Evolutionary conservation across 2,113 vertebrate genomes (phyloP).

Genomic region (Cichladusa arquata): DNA sequence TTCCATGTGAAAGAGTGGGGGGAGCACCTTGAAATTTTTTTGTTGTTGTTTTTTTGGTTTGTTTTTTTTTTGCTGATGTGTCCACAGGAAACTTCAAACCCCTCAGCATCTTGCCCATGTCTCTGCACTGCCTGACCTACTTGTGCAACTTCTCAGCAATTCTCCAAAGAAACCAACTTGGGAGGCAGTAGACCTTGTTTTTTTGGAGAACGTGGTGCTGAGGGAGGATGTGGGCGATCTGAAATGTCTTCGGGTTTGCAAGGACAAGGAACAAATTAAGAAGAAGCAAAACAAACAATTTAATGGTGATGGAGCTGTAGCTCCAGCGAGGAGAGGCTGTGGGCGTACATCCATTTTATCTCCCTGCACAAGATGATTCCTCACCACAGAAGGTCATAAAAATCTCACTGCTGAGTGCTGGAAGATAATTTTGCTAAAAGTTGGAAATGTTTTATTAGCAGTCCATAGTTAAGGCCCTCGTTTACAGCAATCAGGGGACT

Average conservation of each 20-base stretch:
- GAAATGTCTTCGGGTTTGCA: constrained; percentile 9
- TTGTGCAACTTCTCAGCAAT: background rate
- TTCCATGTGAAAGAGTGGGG: background rate
- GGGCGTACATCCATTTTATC: constrained; percentile 38
- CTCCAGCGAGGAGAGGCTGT: constrained; percentile 15
- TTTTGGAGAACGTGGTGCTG: constrained; percentile 11
- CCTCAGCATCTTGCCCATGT: background rate
- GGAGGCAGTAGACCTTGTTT: constrained; percentile 34
- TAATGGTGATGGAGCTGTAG: constrained; percentile 33
- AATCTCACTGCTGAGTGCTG: background rate
- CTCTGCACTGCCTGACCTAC: background rate
- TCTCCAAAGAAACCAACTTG: background rate
- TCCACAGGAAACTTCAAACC: background rate
- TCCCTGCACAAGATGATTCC: constrained; percentile 20
- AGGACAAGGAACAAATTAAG: constrained; percentile 57
- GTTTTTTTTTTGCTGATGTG: background rate
- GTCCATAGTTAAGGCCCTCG: constrained; percentile 37
- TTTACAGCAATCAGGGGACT: constrained; percentile 10
- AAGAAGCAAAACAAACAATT: constrained; percentile 20
- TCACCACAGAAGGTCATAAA: background rate
- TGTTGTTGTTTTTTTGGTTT: background rate
- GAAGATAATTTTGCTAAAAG: constrained; percentile 26
- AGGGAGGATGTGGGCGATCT: constrained; percentile 27
- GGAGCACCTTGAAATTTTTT: background rate
- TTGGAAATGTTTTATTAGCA: constrained; percentile 47